Evolutionary conservation across 2,113 vertebrate species (phyloP).

Genomic region (Lucifuga dentata): DNA sequence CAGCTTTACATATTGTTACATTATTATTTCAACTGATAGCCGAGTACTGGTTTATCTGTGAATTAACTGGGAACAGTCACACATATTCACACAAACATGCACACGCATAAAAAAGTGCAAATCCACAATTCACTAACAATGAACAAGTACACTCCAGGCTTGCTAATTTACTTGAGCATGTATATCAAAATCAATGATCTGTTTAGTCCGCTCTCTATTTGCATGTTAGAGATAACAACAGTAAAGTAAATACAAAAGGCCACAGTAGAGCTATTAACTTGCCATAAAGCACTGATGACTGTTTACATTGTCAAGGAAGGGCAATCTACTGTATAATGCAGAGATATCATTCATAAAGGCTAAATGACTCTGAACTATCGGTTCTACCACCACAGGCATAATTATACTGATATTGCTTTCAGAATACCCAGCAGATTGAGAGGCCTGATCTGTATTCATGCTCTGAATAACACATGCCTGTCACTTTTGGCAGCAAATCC

Average conservation of each 20-base stretch:
- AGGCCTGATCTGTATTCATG: slow-evolving; percentile 65
- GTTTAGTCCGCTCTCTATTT: no score
- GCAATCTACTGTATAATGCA: slow-evolving; percentile 50
- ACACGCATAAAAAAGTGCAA: neutral
- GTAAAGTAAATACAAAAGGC: slow-evolving; percentile 30
- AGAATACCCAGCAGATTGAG: slow-evolving; percentile 63
- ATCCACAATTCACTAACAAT: neutral
- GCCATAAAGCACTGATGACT: slow-evolving; percentile 20
- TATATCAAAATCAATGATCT: slow-evolving; percentile 31
- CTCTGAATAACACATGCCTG: slow-evolving; percentile 57
- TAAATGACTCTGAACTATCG: slow-evolving; percentile 62
- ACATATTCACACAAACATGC: slow-evolving; percentile 7
- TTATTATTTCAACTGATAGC: slow-evolving; percentile 20
- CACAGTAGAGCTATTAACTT: slow-evolving; percentile 32
- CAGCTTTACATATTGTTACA: slow-evolving; percentile 33
- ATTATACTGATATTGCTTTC: slow-evolving; percentile 64
- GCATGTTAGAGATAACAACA: slow-evolving; percentile 29
- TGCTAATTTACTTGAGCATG: slow-evolving; percentile 17
- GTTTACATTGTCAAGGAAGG: slow-evolving; percentile 49
- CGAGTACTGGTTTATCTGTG: slow-evolving; percentile 3
- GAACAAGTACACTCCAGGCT: slow-evolving; percentile 20
- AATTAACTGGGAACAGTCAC: neutral
- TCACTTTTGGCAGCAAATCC: slow-evolving; percentile 61
- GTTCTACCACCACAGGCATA: slow-evolving; percentile 47
- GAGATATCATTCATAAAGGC: slow-evolving; percentile 62